Evolutionary conservation across 2,888 invertebrate genomes (phyloP).

Genomic region (Allygus modestus): DNA sequence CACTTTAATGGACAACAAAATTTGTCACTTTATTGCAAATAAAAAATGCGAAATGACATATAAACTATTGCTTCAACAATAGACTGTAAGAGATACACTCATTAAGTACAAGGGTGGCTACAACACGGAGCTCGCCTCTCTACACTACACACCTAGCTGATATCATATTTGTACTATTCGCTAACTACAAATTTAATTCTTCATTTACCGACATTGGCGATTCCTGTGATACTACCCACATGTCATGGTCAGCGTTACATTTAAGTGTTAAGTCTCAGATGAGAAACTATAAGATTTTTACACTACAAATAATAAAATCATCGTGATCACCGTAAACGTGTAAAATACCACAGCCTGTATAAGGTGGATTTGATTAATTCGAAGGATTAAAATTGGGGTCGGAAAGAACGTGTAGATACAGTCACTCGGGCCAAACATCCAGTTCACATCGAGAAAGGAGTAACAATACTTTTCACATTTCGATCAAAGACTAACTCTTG

Average conservation of each 20-base stretch:
- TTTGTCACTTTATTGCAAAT: slow-evolving; percentile 59
- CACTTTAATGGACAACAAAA: slow-evolving; percentile 60
- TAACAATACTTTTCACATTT: too few species aligned
- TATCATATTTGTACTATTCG: slow-evolving; percentile 56
- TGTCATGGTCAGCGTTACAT: slow-evolving; percentile 45
- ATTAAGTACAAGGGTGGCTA: slow-evolving; percentile 52
- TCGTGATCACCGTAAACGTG: not conserved
- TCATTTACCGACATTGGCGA: slow-evolving; percentile 32
- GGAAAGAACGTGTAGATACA: too few species aligned
- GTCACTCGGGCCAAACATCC: too few species aligned
- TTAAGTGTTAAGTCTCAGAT: slow-evolving; percentile 10
- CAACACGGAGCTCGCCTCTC: slow-evolving; percentile 38
- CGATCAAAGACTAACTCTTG: not conserved
- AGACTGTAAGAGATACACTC: slow-evolving; percentile 58
- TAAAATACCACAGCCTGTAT: slow-evolving; percentile 50
- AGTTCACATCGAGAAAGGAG: too few species aligned
- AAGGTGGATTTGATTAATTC: slow-evolving; percentile 44
- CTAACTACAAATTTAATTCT: slow-evolving; percentile 44
- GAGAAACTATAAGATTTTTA: not conserved
- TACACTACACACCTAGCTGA: slow-evolving; percentile 41
- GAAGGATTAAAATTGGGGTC: not conserved
- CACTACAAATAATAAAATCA: slow-evolving; percentile 47
- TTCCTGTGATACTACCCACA: slow-evolving; percentile 28
- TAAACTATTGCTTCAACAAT: slow-evolving; percentile 59
- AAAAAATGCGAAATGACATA: slow-evolving; percentile 56